A percentile compares a stretch with the other conserved stretches of the same genome.
These are phyloP conservation scores for Albula goreensis DNA, from an alignment of 2,113 vertebrate genomes.

Conservation along the genomic window DNA sequence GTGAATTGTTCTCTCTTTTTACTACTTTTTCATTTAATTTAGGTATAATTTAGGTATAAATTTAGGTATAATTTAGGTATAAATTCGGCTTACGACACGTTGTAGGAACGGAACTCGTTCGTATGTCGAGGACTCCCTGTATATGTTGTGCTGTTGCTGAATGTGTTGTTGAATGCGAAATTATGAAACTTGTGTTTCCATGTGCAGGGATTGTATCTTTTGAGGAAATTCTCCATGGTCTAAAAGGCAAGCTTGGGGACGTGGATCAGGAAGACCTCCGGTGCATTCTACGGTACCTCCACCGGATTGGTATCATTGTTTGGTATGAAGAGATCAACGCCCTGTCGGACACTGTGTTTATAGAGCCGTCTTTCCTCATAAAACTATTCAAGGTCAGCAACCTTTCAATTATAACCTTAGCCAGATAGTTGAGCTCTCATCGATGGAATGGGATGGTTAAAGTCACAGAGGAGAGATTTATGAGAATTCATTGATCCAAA, in stretches of 20 bases:
- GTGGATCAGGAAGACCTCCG: slow-evolving; percentile 51
- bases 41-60: no score
- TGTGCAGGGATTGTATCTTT: slow-evolving; percentile 60
- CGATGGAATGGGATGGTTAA: not conserved
- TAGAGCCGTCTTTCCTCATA: slow-evolving; percentile 68
- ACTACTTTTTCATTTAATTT: not conserved
- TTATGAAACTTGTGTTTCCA: not conserved
- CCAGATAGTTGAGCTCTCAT: not conserved
- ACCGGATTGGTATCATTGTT: slow-evolving; percentile 56
- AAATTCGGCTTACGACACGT: no score
- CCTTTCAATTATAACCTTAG: not conserved
- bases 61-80: no score
- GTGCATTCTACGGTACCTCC: slow-evolving; percentile 65
- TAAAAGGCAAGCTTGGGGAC: slow-evolving; percentile 19
- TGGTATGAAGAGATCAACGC: slow-evolving; percentile 67
- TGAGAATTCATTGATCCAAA: not conserved
- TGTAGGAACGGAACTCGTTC: no score
- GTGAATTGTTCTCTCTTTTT: no score
- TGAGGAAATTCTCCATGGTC: slow-evolving; percentile 48
- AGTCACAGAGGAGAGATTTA: not conserved
- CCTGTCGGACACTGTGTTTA: slow-evolving; percentile 54
- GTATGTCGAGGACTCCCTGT: no score
- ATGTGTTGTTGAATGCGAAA: not conserved
- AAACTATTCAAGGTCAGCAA: slow-evolving; percentile 64
- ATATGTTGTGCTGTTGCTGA: not conserved